Percentiles rank a stretch among this genome's conserved stretches.
Evolutionary conservation across 2,888 invertebrate species (phyloP).

Genomic region (Bruchidius siliquastri): DNA sequence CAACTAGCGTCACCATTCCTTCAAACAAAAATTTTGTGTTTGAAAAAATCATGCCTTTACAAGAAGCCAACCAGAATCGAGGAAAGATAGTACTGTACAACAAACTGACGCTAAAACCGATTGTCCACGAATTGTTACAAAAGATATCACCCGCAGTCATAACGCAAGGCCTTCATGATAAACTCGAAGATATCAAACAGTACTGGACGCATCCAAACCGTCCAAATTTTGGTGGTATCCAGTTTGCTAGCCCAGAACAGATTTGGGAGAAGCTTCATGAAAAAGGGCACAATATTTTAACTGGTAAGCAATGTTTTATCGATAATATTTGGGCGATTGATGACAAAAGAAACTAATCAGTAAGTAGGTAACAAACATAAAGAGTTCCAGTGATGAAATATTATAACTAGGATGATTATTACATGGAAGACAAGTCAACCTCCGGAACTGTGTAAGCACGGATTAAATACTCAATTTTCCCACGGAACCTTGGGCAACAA

Average conservation of each 20-base stretch:
- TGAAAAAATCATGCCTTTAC: neutral
- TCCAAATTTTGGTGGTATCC: constrained; percentile 21
- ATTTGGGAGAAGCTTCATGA: constrained; percentile 22
- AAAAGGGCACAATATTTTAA: constrained; percentile 14
- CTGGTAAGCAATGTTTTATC: constrained; percentile 13
- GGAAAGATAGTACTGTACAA: neutral
- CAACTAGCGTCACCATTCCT: neutral
- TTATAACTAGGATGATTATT: too few species aligned
- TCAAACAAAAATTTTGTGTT: neutral
- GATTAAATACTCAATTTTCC: too few species aligned
- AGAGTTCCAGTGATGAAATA: too few species aligned
- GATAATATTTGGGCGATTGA: too few species aligned
- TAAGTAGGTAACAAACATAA: too few species aligned
- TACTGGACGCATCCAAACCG: constrained; percentile 14
- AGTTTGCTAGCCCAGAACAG: constrained; percentile 18
- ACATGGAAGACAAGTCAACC: too few species aligned
- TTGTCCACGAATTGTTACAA: constrained; percentile 3
- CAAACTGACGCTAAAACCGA: neutral
- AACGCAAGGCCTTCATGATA: constrained; percentile 13
- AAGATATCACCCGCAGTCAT: constrained; percentile 5
- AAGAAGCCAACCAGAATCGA: neutral
- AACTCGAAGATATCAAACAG: constrained; percentile 13
- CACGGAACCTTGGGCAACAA: too few species aligned
- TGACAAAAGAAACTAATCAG: too few species aligned
- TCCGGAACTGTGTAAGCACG: too few species aligned